Evolutionary conservation across 2,113 vertebrate species (phyloP).

Genomic region (Canis aureus): DNA sequence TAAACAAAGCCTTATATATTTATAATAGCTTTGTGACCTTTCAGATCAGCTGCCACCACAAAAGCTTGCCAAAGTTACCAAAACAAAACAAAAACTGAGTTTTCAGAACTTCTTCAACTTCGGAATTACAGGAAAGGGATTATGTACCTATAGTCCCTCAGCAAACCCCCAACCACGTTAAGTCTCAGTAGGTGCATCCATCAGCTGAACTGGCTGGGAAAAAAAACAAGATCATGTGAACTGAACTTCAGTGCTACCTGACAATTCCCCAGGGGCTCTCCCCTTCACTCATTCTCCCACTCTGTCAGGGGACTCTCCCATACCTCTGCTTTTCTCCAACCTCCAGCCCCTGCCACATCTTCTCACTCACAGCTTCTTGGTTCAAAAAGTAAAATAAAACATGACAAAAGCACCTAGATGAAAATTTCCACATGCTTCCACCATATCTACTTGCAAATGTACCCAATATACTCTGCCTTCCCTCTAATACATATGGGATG

Average conservation of each 20-base stretch:
- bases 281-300: neutral
- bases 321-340: neutral
- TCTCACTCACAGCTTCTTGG: neutral
- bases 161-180: neutral
- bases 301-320: neutral
- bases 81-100: conserved; percentile 20
- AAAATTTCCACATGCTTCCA: neutral
- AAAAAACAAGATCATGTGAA: neutral
- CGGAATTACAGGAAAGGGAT: neutral
- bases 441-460: neutral
- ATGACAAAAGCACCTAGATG: neutral
- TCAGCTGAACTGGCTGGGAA: neutral
- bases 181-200: neutral
- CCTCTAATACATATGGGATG: neutral
- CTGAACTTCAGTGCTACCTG: neutral
- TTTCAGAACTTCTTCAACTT: conserved; percentile 7
- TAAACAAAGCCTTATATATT: neutral
- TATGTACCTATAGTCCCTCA: neutral
- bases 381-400: conserved; percentile 10
- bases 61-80: neutral
- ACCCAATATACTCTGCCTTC: neutral
- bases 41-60: neutral
- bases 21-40: neutral
- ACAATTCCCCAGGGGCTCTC: neutral
- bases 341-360: neutral